Evolutionary conservation across 2,113 vertebrate species (phyloP).

Genomic region (Sus scrofa): T2T-Sscrofa CM000814.6:36253001-36253500

Average conservation of each 20-base stretch:
- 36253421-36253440: neutral
- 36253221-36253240: neutral
- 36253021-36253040: conserved; percentile 99
- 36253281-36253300: neutral
- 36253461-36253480: neutral
- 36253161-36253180: conserved; percentile 96
- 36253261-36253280: neutral
- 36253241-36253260: fast-evolving
- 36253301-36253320: neutral
- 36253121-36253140: conserved; percentile 99
- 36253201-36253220: conserved; percentile 86
- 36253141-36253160: conserved; percentile 97
- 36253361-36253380: neutral
- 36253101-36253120: conserved; percentile 98
- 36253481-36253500: neutral
- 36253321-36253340: neutral
- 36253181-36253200: conserved; percentile 99
- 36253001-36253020: neutral
- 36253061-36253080: conserved; percentile 99
- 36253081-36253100: conserved; percentile 99
- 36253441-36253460: neutral
- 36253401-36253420: neutral
- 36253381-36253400: neutral
- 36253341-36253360: neutral
- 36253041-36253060: conserved; percentile 97